These are phyloP conservation scores for Drosophila tropicalis DNA, from an alignment of 1,140 invertebrate species.

Conservation along the genomic window DNA sequence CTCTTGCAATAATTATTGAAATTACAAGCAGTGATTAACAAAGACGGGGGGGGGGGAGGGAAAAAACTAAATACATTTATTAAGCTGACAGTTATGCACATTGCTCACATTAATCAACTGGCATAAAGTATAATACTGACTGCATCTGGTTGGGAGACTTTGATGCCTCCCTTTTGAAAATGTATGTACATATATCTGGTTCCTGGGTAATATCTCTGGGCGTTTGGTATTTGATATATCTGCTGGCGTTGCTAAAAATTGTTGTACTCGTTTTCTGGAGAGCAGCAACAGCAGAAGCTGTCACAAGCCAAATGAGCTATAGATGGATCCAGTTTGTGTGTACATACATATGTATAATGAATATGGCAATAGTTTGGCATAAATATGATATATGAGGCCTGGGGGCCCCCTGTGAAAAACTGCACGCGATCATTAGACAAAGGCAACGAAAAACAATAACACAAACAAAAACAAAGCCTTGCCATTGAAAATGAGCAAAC, in stretches of 20 bases:
- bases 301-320: slow-evolving; percentile 32
- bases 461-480: slow-evolving; percentile 63
- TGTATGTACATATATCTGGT: not conserved
- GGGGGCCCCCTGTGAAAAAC: slow-evolving; percentile 63
- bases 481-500: slow-evolving; percentile 69
- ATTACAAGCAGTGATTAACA: slow-evolving; percentile 57
- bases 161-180: slow-evolving; percentile 20
- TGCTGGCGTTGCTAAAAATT: slow-evolving; percentile 4
- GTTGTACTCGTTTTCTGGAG: not conserved
- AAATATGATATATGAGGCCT: slow-evolving; percentile 76
- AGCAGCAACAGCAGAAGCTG: slow-evolving; percentile 3
- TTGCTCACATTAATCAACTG: slow-evolving; percentile 64
- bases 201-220: not conserved
- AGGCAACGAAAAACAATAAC: slow-evolving; percentile 29
- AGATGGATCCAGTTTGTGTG: slow-evolving; percentile 31
- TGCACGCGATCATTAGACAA: slow-evolving; percentile 80
- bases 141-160: slow-evolving; percentile 54
- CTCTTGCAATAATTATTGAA: slow-evolving; percentile 28
- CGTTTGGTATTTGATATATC: not conserved
- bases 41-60: not conserved
- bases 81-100: slow-evolving; percentile 67
- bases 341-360: slow-evolving; percentile 44
- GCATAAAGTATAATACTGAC: slow-evolving; percentile 36
- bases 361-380: slow-evolving; percentile 72
- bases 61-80: slow-evolving; percentile 47